Evolutionary conservation across 2,888 invertebrate genomes (phyloP).

Genomic region (Trachelus tabidus): DNA sequence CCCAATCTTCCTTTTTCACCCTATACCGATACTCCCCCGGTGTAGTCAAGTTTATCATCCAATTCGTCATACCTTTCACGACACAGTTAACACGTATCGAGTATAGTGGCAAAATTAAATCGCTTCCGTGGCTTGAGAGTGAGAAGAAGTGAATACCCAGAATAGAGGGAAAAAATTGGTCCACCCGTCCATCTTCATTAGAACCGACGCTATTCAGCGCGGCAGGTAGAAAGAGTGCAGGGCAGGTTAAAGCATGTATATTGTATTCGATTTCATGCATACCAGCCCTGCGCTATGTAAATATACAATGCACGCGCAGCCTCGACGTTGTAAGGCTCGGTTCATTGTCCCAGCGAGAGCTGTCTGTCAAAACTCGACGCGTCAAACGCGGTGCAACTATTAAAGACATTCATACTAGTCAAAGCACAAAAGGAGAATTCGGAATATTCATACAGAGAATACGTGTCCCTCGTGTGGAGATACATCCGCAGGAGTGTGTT

Average conservation of each 20-base stretch:
- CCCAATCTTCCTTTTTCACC: not conserved
- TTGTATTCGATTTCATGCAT: slow-evolving; percentile 6
- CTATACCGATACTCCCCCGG: not conserved
- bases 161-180: not conserved
- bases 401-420: slow-evolving; percentile 17
- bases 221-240: slow-evolving; percentile 6
- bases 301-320: not conserved
- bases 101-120: not conserved
- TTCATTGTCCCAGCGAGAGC: slow-evolving; percentile 39
- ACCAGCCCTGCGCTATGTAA: not conserved
- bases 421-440: slow-evolving; percentile 4
- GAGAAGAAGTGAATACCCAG: not conserved
- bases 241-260: slow-evolving; percentile 9
- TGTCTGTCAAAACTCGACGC: slow-evolving; percentile 51
- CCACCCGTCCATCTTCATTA: slow-evolving; percentile 12
- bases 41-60: not conserved
- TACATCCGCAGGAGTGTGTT: slow-evolving; percentile 17
- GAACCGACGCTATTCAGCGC: not conserved
- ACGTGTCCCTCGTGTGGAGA: slow-evolving; percentile 9
- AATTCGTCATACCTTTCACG: not conserved
- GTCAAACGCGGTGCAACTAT: slow-evolving; percentile 30
- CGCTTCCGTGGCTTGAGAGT: not conserved
- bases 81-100: not conserved
- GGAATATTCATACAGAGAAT: slow-evolving; percentile 13
- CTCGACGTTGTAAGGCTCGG: not conserved